Evolutionary conservation across 2,888 invertebrate genomes (phyloP).

Genomic region (Sinohyriopsis cumingii): DNA sequence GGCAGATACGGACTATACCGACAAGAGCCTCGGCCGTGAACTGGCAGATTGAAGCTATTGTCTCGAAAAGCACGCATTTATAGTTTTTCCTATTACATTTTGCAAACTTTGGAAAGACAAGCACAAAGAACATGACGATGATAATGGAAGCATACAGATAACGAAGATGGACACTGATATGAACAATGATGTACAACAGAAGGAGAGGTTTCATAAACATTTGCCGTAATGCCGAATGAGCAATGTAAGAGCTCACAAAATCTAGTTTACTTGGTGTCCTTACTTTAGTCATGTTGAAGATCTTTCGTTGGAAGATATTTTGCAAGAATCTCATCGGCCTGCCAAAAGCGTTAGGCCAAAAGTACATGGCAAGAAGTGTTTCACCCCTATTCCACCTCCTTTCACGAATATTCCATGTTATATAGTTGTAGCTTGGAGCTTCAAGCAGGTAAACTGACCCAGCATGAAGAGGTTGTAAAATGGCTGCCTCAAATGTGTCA

Average conservation of each 20-base stretch:
- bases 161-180: slow-evolving; percentile 51
- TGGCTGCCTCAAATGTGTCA: slow-evolving; percentile 64
- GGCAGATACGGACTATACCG: slow-evolving; percentile 57
- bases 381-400: slow-evolving; percentile 64
- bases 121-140: slow-evolving; percentile 58
- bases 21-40: slow-evolving; percentile 64
- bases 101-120: slow-evolving; percentile 63
- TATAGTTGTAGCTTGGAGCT: slow-evolving; percentile 60
- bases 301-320: slow-evolving; percentile 49
- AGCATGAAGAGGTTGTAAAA: slow-evolving; percentile 57
- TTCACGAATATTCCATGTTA: slow-evolving; percentile 64
- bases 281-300: slow-evolving; percentile 55
- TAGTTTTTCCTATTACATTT: slow-evolving; percentile 54
- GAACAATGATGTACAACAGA: slow-evolving; percentile 54
- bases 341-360: slow-evolving; percentile 59
- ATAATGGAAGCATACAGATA: slow-evolving; percentile 58
- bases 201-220: slow-evolving; percentile 65
- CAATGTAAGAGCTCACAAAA: slow-evolving; percentile 60
- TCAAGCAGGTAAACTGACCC: slow-evolving; percentile 55
- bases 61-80: slow-evolving; percentile 56
- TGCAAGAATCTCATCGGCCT: slow-evolving; percentile 56
- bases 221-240: slow-evolving; percentile 59
- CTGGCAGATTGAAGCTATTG: slow-evolving; percentile 59
- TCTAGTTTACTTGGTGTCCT: slow-evolving; percentile 57
- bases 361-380: slow-evolving; percentile 59